phyloP scores from a whole-genome alignment of 2,888 invertebrate species.

The Tetranychus piercei region DNA sequence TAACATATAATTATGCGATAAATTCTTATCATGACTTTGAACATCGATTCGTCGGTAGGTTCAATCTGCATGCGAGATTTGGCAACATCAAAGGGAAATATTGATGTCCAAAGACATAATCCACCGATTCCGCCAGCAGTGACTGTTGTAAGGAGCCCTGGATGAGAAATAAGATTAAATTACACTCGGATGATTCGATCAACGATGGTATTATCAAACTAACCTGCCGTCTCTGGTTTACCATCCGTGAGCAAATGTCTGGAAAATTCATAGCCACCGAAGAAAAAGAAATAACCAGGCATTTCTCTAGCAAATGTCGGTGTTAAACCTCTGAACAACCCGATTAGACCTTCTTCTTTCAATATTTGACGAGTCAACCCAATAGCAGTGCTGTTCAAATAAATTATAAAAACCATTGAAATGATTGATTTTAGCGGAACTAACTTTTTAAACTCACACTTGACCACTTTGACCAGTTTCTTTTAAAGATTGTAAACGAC shows the following conservation, averaged over 20 bases:
- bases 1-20: too few relatives aligned
- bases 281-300: conserved; percentile 98
- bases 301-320: conserved; percentile 87
- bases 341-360: conserved; percentile 52
- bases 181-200: background rate
- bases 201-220: background rate
- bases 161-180: background rate
- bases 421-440: background rate
- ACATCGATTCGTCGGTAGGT: conserved; percentile 41
- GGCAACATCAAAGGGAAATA: conserved; percentile 88
- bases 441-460: conserved; percentile 9
- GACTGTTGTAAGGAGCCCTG: conserved; percentile 43
- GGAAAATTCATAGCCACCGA: conserved; percentile 85
- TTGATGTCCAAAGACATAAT: conserved; percentile 67
- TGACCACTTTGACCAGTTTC: conserved; percentile 39
- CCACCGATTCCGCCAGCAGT: conserved; percentile 79
- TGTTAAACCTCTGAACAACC: conserved; percentile 67
- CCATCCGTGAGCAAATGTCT: conserved; percentile 39
- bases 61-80: conserved; percentile 84
- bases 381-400: conserved; percentile 37
- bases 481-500: conserved; percentile 78
- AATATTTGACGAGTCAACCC: conserved; percentile 54
- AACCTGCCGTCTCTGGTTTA: conserved; percentile 6
- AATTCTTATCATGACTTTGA: conserved; percentile 46
- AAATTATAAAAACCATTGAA: background rate